Evolutionary conservation across 2,113 vertebrate genomes (phyloP), one percentile per base, ranked within the genome.

Genomic region (Rhinogobius similis): DNA sequence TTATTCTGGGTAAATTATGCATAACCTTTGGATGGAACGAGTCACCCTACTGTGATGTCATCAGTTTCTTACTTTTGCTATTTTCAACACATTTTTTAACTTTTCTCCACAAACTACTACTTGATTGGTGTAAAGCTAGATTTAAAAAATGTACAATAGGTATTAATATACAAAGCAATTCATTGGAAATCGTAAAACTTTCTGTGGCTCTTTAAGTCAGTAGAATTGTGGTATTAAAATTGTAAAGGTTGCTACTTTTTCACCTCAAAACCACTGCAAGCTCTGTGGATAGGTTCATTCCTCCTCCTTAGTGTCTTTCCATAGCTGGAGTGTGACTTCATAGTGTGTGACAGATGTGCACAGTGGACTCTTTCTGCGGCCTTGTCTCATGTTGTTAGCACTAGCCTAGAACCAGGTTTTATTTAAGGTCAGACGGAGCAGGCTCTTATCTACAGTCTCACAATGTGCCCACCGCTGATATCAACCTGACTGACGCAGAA

Each of bases 371-470:
- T 82, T 77, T 83, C 27, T 72, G n/a, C 0, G 9, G 21, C 46
- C 10, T 36, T 36, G 62, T 16, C 46, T 50, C 46, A 10, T 50
- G 46, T 50, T 50, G 7, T 53, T 38, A 36, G 75, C 73, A 77
- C 69, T 29, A 58, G 73, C 73, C 13, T 8, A 58, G 73, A 70
- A 2, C 10, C 52, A 26, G 21, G 52, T 13, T 66, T 58, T 43
- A 61, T 70, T 79, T 46, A 61, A 79, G 56, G 66, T 67, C 66
- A 44, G 12, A 41, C 74, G 55, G 46, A 52, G 36, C 77, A 18
- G 32, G 32, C 58, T 69, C 79, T 86, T 87, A 87, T 89, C 89
- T 88, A 0, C 21, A 68, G 61, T 65, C 48, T 27, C 86, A 89
- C 86, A 63, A 61, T 48, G 67, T 71, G 24, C 1, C 5, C 53